Evolutionary conservation across 2,888 invertebrate species (phyloP).

Genomic region (Eristalis arbustorum): DNA sequence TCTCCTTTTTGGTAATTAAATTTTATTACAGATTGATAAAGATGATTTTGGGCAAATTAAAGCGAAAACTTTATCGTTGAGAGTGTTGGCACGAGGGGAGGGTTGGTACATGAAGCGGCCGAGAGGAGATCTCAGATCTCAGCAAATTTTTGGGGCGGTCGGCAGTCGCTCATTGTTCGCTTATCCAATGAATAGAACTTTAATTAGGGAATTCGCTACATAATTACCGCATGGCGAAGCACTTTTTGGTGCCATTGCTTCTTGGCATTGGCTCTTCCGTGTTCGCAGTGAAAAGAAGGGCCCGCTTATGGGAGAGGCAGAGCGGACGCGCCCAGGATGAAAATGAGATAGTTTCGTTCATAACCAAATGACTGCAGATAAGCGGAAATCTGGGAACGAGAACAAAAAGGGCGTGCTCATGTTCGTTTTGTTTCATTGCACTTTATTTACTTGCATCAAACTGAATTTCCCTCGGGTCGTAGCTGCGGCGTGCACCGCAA

Average conservation of each 20-base stretch:
- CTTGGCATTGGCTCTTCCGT: background rate
- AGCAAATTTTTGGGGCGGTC: slow-evolving; percentile 4
- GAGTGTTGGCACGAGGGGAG: background rate
- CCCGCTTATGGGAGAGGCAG: background rate
- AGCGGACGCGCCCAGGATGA: background rate
- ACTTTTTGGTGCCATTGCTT: slow-evolving; percentile 18
- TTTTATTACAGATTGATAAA: slow-evolving; percentile 69
- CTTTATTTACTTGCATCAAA: slow-evolving; percentile 41
- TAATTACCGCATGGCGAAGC: slow-evolving; percentile 43
- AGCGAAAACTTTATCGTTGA: slow-evolving; percentile 56
- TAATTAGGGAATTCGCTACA: slow-evolving; percentile 56
- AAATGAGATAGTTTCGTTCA: slow-evolving; percentile 11
- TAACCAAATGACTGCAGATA: slow-evolving; percentile 29
- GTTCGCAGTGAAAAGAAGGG: background rate
- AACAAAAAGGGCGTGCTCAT: background rate
- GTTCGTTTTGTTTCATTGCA: slow-evolving; percentile 40
- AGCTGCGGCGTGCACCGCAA: slow-evolving; percentile 7
- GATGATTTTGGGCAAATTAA: slow-evolving; percentile 64
- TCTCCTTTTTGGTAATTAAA: slow-evolving; percentile 61
- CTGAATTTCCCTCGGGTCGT: slow-evolving; percentile 16
- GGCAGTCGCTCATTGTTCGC: slow-evolving; percentile 31
- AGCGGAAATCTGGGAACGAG: background rate
- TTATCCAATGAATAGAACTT: slow-evolving; percentile 55
- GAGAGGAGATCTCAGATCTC: slow-evolving; percentile 4
- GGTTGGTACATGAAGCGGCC: too few relatives aligned